Base-by-base conservation (phyloP, 2,113 vertebrate species). In the Melanocharis versteri region DNA sequence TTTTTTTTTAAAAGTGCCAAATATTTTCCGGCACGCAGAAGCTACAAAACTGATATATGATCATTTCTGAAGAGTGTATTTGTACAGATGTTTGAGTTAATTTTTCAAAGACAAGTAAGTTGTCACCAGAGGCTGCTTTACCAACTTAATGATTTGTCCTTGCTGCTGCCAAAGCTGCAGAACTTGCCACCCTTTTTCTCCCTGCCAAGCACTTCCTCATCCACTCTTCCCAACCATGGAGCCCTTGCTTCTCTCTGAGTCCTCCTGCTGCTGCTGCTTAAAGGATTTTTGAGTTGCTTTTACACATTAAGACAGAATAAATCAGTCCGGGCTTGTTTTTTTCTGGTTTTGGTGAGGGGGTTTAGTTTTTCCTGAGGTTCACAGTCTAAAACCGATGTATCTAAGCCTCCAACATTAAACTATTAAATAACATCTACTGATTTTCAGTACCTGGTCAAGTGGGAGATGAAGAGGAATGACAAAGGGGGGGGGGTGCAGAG, bases 401-500 rank as follows among this genome's bases (percentile, higher is more conserved):
- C 57, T 54, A 39, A 83, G 71, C 33, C 44, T 37, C 31, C 26
- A 10, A 20, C 9, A 15, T 14, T 31, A 1, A 61, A 48, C 19
- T 33, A 35, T 15, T 39, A 15, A 47, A 21, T 5, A 68, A 30
- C 33, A 61, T 40, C 78, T 45, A 65, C 5, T 61, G 64, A 22
- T 37, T 77, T 87, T 65, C 37, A 73, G 10, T 21, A 48, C 5
- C 4, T 45, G 56, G 15, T 31, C 35, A 69, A 73, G 27, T 31
- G 0, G 0, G 8, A 23, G 7, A 4, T 8, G 39, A 62, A 31
- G 5, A 44, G 2, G 4, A 39, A 35, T 42, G 16, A 47, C 13
- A 20, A 28, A 30, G 12, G 3, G 2, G 20, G n/a, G 7, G 3
- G n/a, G n/a, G n/a, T n/a, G 6, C 31, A 90, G 22, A 31, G 26